Base-by-base conservation (phyloP, 1,140 invertebrate species). In the Charaxes varanes region DNA sequence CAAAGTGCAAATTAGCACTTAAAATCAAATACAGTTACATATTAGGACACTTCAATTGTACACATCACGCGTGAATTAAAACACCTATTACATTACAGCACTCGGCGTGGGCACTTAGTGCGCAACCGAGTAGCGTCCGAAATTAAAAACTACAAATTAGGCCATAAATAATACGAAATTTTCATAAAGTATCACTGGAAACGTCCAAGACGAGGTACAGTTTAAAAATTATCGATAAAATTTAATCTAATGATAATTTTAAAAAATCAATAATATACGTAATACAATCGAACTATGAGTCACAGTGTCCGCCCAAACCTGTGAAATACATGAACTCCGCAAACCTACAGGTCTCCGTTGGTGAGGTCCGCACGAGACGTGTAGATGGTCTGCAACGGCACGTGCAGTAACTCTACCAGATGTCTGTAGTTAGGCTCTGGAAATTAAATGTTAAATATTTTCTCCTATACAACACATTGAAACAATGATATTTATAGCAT, bases 351-450 rank as follows among this genome's bases (percentile, higher is more conserved):
- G 21, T 73, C 74, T 14, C 77, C 74, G 24, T 82, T 82, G 8
- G 57, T 38, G 0, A 63, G 40, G 6, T 64, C 56, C 6, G 59
- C 50, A 31, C 53, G 57, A 3, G 66, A 63, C 16, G 62, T 76
- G 60, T 85, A 85, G 21, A 85, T 76, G 0, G 80, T 77, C 70
- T 95, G 93, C 46, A 96, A 77, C 17, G 93, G 93, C 48, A 95
- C 92, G 68, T 95, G 93, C n/a, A 96, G 85, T 17, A 95, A 79
- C 84, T 96, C 93, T 62, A 95, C 88, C 49, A 96, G 87, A 80
- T 93, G 89, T 47, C 92, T 90, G 76, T 92, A 94, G 71, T 94
- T 90, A 30, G 92, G 88, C 73, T 95, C 94, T 94, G 86, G 88
- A 71, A 78, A 47, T 31, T 37, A 35, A n/a, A n/a, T n/a, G n/a